A percentile compares a stretch with the other conserved stretches of the same genome.
These are phyloP conservation scores for Leptinotarsa tumamoca DNA, from an alignment of 2,888 invertebrate genomes.

Conservation along the genomic window DNA sequence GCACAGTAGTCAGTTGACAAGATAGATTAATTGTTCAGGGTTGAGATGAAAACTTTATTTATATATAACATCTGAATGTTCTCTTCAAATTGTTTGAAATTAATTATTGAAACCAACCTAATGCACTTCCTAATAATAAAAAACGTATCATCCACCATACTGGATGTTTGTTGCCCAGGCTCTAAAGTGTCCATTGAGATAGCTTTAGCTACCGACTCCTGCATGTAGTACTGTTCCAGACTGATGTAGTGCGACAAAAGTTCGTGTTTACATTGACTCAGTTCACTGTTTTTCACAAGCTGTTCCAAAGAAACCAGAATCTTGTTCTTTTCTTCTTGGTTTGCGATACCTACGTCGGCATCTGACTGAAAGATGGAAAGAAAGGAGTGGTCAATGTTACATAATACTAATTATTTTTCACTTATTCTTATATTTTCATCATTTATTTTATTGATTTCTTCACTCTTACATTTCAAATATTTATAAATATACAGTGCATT, in stretches of 20 bases:
- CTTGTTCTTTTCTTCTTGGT: constrained; percentile 67
- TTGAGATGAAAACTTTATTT: too few species aligned
- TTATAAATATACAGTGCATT: too few species aligned
- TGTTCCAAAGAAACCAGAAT: constrained; percentile 71
- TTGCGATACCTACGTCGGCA: constrained; percentile 72
- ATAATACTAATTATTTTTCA: too few species aligned
- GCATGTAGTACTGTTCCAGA: constrained; percentile 94
- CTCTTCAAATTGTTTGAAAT: too few species aligned
- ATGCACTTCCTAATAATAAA: constrained; percentile 97
- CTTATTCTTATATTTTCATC: too few species aligned
- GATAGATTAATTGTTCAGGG: too few species aligned
- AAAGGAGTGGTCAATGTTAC: background rate
- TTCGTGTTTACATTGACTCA: constrained; percentile 84
- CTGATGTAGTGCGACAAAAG: constrained; percentile 88
- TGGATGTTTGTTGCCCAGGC: constrained; percentile 82
- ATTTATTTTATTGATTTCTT: too few species aligned
- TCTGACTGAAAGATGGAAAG: constrained; percentile 68
- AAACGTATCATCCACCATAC: constrained; percentile 97
- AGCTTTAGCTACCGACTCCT: constrained; percentile 94
- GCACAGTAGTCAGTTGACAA: too few species aligned
- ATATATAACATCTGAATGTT: too few species aligned
- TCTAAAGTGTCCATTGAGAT: constrained; percentile 82
- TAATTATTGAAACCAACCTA: constrained; percentile 67
- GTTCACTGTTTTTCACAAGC: constrained; percentile 78
- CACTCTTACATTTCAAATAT: too few species aligned